Evolutionary conservation across 2,888 invertebrate genomes (phyloP).

Genomic region (Lasioglossum villosulum): DNA sequence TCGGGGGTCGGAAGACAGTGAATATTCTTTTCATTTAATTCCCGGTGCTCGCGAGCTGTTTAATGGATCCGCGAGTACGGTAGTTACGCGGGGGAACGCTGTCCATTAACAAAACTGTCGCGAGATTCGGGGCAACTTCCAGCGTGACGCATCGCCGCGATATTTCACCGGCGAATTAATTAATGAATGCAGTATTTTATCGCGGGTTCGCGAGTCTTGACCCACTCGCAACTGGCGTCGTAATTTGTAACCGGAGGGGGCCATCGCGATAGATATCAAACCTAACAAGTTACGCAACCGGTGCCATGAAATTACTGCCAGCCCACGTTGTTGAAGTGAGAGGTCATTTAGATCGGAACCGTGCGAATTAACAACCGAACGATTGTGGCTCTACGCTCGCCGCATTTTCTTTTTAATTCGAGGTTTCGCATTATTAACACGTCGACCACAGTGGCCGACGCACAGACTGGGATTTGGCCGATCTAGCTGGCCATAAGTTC

Average conservation of each 20-base stretch:
- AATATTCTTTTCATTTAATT: conserved; percentile 55
- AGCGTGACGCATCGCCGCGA: conserved; percentile 56
- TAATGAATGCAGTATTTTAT: conserved; percentile 65
- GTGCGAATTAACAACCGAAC: conserved; percentile 18
- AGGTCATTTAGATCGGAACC: conserved; percentile 25
- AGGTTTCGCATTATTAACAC: neutral
- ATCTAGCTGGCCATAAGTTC: too few relatives aligned
- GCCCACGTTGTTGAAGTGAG: conserved; percentile 5
- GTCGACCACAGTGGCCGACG: neutral
- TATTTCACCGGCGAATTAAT: conserved; percentile 66
- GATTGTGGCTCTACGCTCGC: neutral
- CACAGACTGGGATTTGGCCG: too few relatives aligned
- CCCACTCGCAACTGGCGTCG: conserved; percentile 55
- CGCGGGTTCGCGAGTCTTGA: conserved; percentile 58
- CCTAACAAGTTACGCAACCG: conserved; percentile 33
- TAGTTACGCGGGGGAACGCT: conserved; percentile 42
- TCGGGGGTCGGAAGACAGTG: conserved; percentile 17
- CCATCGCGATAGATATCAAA: conserved; percentile 38
- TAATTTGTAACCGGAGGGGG: conserved; percentile 43
- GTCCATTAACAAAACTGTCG: conserved; percentile 67
- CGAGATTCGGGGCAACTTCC: conserved; percentile 58
- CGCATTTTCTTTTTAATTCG: neutral
- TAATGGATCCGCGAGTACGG: conserved; percentile 49
- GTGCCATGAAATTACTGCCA: conserved; percentile 29
- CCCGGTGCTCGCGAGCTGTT: conserved; percentile 42